A percentile compares a stretch with the other conserved stretches of the same genome.
phyloP scores from a whole-genome alignment of 2,113 vertebrate species.

The Myrmophylax atrothorax region DNA sequence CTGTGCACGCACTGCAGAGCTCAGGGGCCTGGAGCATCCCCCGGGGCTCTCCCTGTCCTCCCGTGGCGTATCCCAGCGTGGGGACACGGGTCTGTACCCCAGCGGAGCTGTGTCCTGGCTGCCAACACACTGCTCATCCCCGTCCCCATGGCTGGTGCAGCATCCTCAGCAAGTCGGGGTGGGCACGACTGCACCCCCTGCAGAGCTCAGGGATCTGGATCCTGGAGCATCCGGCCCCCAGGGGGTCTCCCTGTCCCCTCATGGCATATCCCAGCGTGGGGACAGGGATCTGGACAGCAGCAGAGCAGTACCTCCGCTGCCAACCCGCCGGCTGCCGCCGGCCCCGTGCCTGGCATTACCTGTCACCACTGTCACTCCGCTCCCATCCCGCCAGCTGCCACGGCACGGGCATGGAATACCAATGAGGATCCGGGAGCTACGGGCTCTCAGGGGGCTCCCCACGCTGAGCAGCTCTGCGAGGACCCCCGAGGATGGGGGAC shows the following conservation, averaged over 20 bases:
- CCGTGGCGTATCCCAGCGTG: rapidly evolving
- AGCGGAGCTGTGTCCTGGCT: not conserved
- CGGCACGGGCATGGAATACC: constrained; percentile 22
- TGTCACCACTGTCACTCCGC: constrained; percentile 56
- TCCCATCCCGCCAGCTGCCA: constrained; percentile 56
- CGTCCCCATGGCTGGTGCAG: not conserved
- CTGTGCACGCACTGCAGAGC: not conserved
- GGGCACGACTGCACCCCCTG: rapidly evolving
- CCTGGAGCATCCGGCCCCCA: not conserved
- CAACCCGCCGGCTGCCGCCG: not conserved
- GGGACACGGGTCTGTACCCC: not conserved
- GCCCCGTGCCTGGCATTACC: constrained; percentile 23
- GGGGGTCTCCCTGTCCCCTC: rapidly evolving
- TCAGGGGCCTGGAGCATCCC: not conserved
- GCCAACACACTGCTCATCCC: not conserved
- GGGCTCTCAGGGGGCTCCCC: not conserved
- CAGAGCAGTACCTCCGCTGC: not conserved
- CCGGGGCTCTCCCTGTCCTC: not conserved
- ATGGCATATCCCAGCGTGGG: rapidly evolving
- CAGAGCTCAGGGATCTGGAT: not conserved
- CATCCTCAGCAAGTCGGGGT: not conserved
- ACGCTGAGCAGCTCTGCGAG: rapidly evolving
- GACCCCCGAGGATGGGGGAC: not conserved
- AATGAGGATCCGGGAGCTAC: constrained; percentile 14
- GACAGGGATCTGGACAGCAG: not conserved